Evolutionary conservation across 2,797 vertebrate genomes (phyloP).

Genomic region (Sternarchorhynchus goeldii): DNA sequence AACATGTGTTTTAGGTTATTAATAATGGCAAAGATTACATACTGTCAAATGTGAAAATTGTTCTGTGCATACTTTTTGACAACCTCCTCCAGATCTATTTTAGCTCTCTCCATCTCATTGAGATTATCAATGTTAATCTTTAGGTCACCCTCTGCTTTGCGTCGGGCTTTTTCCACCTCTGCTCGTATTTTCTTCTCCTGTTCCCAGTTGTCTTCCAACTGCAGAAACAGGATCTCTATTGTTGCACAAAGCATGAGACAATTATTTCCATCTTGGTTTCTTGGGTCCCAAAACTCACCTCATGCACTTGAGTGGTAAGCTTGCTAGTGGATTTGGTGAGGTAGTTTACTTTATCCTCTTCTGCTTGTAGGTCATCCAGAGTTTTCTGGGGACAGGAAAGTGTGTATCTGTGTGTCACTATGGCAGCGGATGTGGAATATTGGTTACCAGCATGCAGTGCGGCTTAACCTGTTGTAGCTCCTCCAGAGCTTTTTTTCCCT

Average conservation of each 20-base stretch:
- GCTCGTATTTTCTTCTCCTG: slow-evolving; percentile 76
- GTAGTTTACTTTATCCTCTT: slow-evolving; percentile 77
- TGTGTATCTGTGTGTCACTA: slow-evolving; percentile 1
- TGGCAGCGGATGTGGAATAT: background rate
- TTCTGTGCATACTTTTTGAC: slow-evolving; percentile 70
- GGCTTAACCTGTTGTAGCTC: slow-evolving; percentile 74
- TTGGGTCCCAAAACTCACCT: slow-evolving; percentile 58
- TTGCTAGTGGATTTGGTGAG: slow-evolving; percentile 75
- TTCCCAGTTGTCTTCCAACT: slow-evolving; percentile 74
- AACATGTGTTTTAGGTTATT: background rate
- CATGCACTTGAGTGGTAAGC: slow-evolving; percentile 63
- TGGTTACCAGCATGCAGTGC: background rate
- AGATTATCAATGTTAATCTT: slow-evolving; percentile 74
- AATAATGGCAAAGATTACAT: background rate
- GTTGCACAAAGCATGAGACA: background rate
- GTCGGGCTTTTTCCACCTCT: slow-evolving; percentile 73
- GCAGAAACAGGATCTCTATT: slow-evolving; percentile 27
- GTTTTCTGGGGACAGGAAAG: slow-evolving; percentile 67
- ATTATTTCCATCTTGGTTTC: background rate
- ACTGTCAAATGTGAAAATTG: background rate
- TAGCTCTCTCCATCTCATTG: slow-evolving; percentile 72
- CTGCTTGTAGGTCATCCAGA: slow-evolving; percentile 75
- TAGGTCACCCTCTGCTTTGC: slow-evolving; percentile 74
- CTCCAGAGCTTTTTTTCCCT: slow-evolving; percentile 75
- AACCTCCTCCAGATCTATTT: slow-evolving; percentile 73